Base-by-base conservation (phyloP, 1,140 invertebrate species). In the Macrobrachium rosenbergii region DNA sequence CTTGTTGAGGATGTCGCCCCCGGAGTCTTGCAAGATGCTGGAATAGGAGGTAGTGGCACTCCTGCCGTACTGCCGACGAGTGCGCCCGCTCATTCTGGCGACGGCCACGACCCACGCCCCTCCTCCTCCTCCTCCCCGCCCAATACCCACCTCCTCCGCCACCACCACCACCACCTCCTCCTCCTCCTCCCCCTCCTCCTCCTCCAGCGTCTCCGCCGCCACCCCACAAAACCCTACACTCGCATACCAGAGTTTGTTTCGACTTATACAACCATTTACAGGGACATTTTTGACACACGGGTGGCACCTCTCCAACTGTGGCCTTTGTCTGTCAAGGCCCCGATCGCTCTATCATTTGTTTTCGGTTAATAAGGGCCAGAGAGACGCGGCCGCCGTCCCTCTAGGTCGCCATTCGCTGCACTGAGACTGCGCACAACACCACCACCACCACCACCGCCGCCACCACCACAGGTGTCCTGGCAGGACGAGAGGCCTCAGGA, bases 41-140 rank as follows among this genome's bases (percentile, higher is more conserved):
- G 89, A 78, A 80, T 89, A 89, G n/a, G 86, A 89, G 77, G 89
- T 89, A 28, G 89, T 89, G 87, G 89, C 89, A 79, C 89, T 89
- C 37, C 89, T 81, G 87, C 89, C 89, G 87, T 89, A 89, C 63
- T 89, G 89, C 58, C 86, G 89, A 80, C 89, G 82, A 80, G 81
- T 85, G 79, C 82, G 84, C 72, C 89, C 87, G 83, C 87, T 89
- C 88, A 89, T 89, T 80, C 84, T 84, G 83, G 45, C 83, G 59
- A 37, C 62, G 43, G 83, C 83, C 58, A 14, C 82, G 64, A 45
- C 21, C 58, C 67, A 67, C 45, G 67, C 69, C 77, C 78, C 78
- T 52, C 85, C 78, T 63, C 72, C 12, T 7, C 82, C 67, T 19
- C 63, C 12, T 45, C 64, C 63, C 17, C 69, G 63, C 52, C 77